A percentile compares a stretch with the other conserved stretches of the same genome.
phyloP scores from a whole-genome alignment of 2,113 vertebrate species.

The Elephantulus edwardii region DNA sequence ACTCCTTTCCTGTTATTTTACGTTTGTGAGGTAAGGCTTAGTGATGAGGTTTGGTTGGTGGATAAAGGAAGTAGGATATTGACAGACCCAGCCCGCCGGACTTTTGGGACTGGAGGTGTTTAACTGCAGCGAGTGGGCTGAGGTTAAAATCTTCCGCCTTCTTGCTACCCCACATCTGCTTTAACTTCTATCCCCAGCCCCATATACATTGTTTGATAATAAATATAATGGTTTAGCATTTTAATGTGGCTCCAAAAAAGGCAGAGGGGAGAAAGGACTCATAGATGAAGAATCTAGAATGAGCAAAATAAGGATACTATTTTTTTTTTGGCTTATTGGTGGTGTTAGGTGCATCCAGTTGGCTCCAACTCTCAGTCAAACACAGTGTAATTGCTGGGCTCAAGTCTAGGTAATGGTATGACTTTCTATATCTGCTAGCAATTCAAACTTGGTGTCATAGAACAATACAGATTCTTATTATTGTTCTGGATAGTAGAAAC shows the following conservation, averaged over 20 bases:
- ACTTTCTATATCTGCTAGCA: not conserved
- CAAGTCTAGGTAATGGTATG: not conserved
- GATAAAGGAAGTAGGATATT: not conserved
- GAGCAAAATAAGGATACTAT: not conserved
- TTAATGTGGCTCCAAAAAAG: not conserved
- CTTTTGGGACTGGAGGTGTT: no score
- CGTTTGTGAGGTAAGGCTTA: not conserved
- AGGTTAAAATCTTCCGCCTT: no score
- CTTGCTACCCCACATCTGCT: no score
- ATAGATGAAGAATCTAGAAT: not conserved
- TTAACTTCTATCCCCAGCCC: no score
- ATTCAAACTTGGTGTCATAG: not conserved
- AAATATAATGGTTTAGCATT: conserved; percentile 10
- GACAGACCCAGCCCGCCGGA: no score
- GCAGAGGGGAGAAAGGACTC: not conserved
- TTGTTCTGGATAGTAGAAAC: not conserved
- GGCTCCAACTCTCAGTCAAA: not conserved
- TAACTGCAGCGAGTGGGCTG: no score
- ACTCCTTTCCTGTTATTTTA: not conserved
- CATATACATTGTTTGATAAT: not conserved
- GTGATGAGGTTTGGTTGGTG: not conserved
- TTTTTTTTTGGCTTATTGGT: not conserved
- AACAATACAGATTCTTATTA: not conserved
- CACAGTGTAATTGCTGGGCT: not conserved
- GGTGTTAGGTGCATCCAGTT: no score